Base-by-base conservation (phyloP, 2,113 vertebrate species). In the Solea senegalensis region DNA sequence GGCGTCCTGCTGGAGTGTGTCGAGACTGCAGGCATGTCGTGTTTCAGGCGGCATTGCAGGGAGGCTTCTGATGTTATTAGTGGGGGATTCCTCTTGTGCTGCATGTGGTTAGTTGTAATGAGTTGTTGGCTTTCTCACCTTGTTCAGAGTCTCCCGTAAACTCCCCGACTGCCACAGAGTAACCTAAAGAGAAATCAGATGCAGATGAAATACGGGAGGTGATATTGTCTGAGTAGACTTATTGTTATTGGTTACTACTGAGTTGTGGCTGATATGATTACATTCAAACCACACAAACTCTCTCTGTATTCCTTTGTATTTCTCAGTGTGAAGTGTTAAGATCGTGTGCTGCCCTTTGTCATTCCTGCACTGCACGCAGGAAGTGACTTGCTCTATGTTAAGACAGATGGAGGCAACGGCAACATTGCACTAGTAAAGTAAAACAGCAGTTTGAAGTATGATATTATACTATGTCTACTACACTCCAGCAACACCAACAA, bases 121-220 rank as follows among this genome's bases (percentile, higher is more conserved):
- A 75, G 64, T 59, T 9, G 57, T 44, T 62, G 72, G 46, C 12
- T 71, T 86, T 78, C 86, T 91, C 87, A 92, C 91, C 91, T 90
- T 92, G 91, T 85, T 89, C 86, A 0, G 89, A 91, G 83, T 92
- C 91, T 82, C 90, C 91, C 15, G 90, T 91, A 74, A 92, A 92
- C 83, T 92, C 91, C 49, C 91, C 91, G 69, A 89, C 88, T 3
- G 91, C 91, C 75, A 92, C 91, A 76, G 91, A 92, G 81, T 92
- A 92, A 76, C 91, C 91, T 92, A 62, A 3, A 67, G 41, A 72
- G 60, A 77, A 60, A 83, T 62, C 2, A 68, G 71, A 69, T 59
- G 51, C 69, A 81, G 63, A 69, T 65, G 65, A 77, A 10, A 65
- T 68, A 62, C 16, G 3, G 44, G 26, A 21, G 71, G 9, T 40